Conservation (phyloP, 2,797 vertebrate genomes). For the Gymnothorax javanicus region DNA sequence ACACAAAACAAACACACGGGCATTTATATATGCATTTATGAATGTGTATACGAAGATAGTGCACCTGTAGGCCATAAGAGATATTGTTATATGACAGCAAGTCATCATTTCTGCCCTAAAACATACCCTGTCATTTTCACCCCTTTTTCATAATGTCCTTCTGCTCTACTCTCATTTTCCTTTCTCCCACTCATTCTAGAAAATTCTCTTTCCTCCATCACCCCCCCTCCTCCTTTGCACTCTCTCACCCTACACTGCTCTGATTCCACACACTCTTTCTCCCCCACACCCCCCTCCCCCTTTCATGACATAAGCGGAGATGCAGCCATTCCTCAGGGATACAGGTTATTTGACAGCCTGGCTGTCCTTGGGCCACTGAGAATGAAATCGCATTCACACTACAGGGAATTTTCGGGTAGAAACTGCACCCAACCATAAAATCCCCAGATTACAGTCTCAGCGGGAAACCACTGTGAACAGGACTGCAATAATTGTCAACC, state of each 20-base stretch:
- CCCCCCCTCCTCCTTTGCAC: not conserved
- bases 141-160: not conserved
- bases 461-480: not conserved
- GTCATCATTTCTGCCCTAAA: not conserved
- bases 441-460: slow-evolving; percentile 13
- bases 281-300: not conserved
- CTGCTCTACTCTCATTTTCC: not conserved
- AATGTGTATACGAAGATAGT: not conserved
- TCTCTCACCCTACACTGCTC: not conserved
- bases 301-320: not conserved
- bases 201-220: not conserved
- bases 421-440: not conserved
- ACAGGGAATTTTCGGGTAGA: not conserved
- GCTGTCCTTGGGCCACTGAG: slow-evolving; percentile 1
- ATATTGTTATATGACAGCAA: not conserved
- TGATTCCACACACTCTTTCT: not conserved
- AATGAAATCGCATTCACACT: slow-evolving; percentile 7
- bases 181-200: not conserved
- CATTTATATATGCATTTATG: slow-evolving; percentile 2
- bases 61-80: not conserved
- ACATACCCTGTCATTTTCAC: not conserved
- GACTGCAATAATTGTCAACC: not conserved
- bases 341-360: not conserved
- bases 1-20: no score
- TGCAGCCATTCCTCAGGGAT: not conserved